phyloP scores from a whole-genome alignment of 2,797 vertebrate genomes.

The Nannoperca obscura region DNA sequence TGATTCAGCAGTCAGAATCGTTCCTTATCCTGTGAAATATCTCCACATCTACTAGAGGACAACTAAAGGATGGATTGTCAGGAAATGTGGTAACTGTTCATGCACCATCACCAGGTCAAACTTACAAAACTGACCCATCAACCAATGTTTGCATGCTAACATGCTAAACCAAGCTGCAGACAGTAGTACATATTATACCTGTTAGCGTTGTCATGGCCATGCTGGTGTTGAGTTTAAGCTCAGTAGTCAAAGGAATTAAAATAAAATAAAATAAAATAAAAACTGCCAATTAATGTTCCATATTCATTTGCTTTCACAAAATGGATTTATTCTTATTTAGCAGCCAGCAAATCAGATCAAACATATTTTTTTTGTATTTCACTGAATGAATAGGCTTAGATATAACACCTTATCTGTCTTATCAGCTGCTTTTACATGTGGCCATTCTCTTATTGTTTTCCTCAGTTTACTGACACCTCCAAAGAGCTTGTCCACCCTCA shows the following conservation, averaged over 20 bases:
- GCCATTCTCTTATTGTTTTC: background rate
- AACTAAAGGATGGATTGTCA: too few species aligned
- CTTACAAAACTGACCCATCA: background rate
- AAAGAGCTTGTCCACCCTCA: slow-evolving; percentile 92
- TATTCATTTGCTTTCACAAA: background rate
- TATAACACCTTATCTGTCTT: background rate
- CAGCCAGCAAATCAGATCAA: background rate
- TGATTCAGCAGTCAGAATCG: too few species aligned
- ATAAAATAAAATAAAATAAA: too few species aligned
- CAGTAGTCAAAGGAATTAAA: background rate
- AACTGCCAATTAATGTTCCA: background rate
- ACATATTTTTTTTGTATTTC: background rate
- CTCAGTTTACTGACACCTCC: slow-evolving; percentile 93
- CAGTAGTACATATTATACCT: background rate
- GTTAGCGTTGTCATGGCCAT: background rate
- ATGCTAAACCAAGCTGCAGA: background rate
- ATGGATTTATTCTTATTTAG: background rate
- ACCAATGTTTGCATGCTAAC: background rate
- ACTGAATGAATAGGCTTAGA: background rate
- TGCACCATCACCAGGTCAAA: background rate
- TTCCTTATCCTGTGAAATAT: too few species aligned
- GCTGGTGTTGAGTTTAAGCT: background rate
- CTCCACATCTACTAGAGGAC: too few species aligned
- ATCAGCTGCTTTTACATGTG: background rate
- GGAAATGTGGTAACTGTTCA: background rate